These are phyloP conservation scores for Pogonognathellus flavescens DNA, from an alignment of 1,140 invertebrate genomes.

Conservation along the genomic window DNA sequence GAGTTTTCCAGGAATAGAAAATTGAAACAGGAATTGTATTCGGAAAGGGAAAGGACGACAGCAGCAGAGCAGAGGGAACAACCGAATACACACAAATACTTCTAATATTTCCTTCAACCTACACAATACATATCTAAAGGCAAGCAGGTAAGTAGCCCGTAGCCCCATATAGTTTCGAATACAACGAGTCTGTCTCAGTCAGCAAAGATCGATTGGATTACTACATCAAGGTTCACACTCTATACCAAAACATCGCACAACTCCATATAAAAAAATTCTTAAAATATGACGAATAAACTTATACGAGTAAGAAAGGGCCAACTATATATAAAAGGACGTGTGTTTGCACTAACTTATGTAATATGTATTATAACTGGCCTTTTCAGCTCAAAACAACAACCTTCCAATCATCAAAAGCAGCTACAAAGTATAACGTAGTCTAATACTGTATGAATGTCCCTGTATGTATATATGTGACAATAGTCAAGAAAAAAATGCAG, in stretches of 20 bases:
- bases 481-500: too few relatives aligned
- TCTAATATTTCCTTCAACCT: neutral
- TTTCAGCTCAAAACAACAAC: constrained; percentile 2
- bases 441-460: too few relatives aligned
- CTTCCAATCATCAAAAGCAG: too few relatives aligned
- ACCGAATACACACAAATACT: neutral
- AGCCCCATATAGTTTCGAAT: neutral
- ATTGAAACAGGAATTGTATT: constrained; percentile 39
- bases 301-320: too few relatives aligned
- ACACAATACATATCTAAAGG: neutral
- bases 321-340: too few relatives aligned
- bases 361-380: neutral
- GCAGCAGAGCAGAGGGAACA: neutral
- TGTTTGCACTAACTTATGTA: too few relatives aligned
- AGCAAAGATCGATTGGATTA: constrained; percentile 34
- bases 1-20: constrained; percentile 46
- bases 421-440: too few relatives aligned
- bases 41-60: constrained; percentile 33
- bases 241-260: too few relatives aligned
- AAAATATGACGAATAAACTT: too few relatives aligned
- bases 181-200: neutral
- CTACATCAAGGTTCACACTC: neutral
- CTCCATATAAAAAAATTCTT: too few relatives aligned
- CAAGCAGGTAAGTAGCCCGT: neutral
- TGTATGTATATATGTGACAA: too few relatives aligned